Percentiles rank a stretch among this genome's conserved stretches.
phyloP scores from a whole-genome alignment of 2,113 vertebrate species.

The Periophthalmus modestus region DNA sequence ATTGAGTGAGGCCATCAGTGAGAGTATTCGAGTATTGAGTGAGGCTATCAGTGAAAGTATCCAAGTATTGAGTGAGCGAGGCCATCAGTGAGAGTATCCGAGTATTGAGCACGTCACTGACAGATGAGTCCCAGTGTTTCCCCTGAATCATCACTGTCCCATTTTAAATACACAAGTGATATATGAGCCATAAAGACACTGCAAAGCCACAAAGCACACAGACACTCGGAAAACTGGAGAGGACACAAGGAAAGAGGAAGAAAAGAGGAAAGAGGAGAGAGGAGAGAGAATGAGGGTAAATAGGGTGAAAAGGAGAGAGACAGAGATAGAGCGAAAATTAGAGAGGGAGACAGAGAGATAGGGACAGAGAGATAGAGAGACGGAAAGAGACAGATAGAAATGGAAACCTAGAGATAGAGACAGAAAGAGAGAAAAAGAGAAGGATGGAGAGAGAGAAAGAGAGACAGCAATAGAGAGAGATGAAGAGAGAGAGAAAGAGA shows the following conservation, averaged over 20 bases:
- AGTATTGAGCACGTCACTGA: constrained; percentile 18
- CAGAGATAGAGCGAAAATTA: not conserved
- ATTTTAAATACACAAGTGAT: not conserved
- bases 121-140: constrained; percentile 31
- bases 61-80: no score
- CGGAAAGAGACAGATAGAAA: no score
- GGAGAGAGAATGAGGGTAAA: no score
- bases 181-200: not conserved
- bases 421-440: not conserved
- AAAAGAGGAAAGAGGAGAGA: not conserved
- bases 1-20: not conserved
- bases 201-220: not conserved
- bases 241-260: not conserved
- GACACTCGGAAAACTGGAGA: not conserved
- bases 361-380: not conserved
- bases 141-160: constrained; percentile 48
- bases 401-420: no score
- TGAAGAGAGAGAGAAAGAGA: not conserved
- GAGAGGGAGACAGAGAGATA: not conserved
- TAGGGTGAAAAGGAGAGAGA: not conserved
- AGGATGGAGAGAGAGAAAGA: not conserved
- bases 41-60: no score
- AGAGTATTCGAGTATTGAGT: no score
- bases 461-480: not conserved
- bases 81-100: not conserved